phyloP scores from a whole-genome alignment of 1,140 invertebrate species.

The Drosophila nannoptera region DNA sequence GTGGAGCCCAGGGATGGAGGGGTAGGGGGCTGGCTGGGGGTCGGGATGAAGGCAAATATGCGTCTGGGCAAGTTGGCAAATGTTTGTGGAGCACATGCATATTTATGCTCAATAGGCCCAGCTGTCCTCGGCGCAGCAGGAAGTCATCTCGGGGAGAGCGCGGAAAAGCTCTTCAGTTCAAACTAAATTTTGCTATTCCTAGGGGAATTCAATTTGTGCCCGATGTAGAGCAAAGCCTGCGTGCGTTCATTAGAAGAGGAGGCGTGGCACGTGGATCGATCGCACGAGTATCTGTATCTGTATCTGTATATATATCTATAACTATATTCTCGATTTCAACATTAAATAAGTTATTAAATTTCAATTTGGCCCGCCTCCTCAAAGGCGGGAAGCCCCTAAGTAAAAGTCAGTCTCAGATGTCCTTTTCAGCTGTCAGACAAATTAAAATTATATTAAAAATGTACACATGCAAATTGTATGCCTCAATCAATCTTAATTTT shows the following conservation, averaged over 20 bases:
- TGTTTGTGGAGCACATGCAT: slow-evolving; percentile 71
- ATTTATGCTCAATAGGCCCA: slow-evolving; percentile 62
- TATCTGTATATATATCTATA: too few species aligned
- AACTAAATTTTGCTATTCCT: slow-evolving; percentile 1
- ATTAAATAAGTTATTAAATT: too few species aligned
- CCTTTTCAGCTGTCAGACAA: not conserved
- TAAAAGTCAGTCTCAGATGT: too few species aligned
- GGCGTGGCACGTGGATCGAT: not conserved
- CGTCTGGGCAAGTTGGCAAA: slow-evolving; percentile 49
- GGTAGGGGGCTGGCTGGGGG: not conserved
- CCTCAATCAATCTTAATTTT: slow-evolving; percentile 69
- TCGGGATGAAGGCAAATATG: not conserved
- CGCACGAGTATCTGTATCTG: too few species aligned
- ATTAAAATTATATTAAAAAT: not conserved
- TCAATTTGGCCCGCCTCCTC: too few species aligned
- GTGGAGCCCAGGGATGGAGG: not conserved
- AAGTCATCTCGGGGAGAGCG: too few species aligned
- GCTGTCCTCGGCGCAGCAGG: too few species aligned
- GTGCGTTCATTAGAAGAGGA: not conserved
- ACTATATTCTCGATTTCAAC: too few species aligned
- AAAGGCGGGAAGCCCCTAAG: too few species aligned
- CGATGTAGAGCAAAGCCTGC: not conserved
- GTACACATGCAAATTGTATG: slow-evolving; percentile 24
- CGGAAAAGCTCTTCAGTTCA: not conserved
- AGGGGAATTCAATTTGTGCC: not conserved